phyloP scores from a whole-genome alignment of 92 coral and sea anemone species.

The Parazoanthus darwini region DNA sequence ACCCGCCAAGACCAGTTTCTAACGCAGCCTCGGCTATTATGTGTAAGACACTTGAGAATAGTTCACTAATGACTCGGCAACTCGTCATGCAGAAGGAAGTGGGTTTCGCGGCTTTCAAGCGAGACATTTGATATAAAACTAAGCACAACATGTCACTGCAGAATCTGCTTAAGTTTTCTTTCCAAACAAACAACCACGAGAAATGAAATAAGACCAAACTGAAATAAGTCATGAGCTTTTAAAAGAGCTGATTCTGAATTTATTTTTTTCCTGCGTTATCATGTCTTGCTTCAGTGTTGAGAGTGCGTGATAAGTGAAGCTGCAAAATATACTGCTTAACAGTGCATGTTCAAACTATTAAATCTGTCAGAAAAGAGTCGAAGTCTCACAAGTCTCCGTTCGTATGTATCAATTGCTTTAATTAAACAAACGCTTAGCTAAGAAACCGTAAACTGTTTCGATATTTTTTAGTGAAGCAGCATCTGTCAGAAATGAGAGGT shows the following conservation, averaged over 20 bases:
- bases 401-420: neutral
- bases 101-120: neutral
- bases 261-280: neutral
- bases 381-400: neutral
- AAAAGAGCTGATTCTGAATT: neutral
- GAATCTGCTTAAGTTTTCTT: neutral
- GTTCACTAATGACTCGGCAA: neutral
- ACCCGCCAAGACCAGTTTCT: neutral
- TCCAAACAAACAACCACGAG: neutral
- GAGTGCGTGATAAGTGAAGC: neutral
- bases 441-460: neutral
- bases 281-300: neutral
- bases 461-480: neutral
- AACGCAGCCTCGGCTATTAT: neutral
- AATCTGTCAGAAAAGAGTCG: neutral
- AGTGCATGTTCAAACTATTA: neutral
- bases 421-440: neutral
- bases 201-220: too few relatives aligned
- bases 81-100: neutral
- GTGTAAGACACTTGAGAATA: neutral
- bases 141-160: neutral
- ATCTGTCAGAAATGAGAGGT: too few relatives aligned
- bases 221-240: neutral
- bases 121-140: too few relatives aligned
- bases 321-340: neutral